Base-by-base conservation (phyloP, 2,113 vertebrate genomes). In the Gallinago media region DNA sequence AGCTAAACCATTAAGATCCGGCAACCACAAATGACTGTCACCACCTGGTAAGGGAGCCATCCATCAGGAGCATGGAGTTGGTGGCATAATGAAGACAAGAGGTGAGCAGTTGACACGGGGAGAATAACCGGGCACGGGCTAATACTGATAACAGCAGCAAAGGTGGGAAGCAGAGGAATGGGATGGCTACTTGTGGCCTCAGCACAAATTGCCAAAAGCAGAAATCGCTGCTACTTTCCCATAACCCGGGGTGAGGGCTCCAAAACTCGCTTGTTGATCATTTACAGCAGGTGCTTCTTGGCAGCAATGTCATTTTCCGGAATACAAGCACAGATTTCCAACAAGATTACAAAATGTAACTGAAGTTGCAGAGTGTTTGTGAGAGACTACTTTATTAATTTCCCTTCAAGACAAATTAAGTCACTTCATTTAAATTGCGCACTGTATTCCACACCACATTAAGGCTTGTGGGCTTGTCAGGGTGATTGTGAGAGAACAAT, bases 391-490 rank as follows among this genome's bases (percentile, higher is more conserved):
- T 88, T 95, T 97, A 89, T 97, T 96, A 92, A 96, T 97, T 96
- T 97, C 72, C 85, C 85, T 97, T 97, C 83, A 89, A 90, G 71
- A 87, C 36, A 95, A 91, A 96, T 97, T 88, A 94, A 93, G 44
- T 83, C 0, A 5, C 82, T 96, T 95, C 90, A 74, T 97, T 97
- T 96, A 95, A 98, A 95, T 91, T 88, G 92, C 34, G 88, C 23
- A 65, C 27, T 96, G 78, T 94, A 74, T 97, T 95, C 89, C 80
- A 52, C 63, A 80, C 59, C 34, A 87, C 59, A 63, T 95, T 96
- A 96, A 93, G 47, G 56, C 55, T 77, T 58, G 9, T 91, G 62
- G 36, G 75, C 66, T 73, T 96, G 80, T 70, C 92, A 91, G 81
- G 59, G 42, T 94, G 91, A 72, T 55, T 52, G 56, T 76, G 77